phyloP scores from a whole-genome alignment of 2,888 invertebrate genomes.

The Stenurella melanura region DNA sequence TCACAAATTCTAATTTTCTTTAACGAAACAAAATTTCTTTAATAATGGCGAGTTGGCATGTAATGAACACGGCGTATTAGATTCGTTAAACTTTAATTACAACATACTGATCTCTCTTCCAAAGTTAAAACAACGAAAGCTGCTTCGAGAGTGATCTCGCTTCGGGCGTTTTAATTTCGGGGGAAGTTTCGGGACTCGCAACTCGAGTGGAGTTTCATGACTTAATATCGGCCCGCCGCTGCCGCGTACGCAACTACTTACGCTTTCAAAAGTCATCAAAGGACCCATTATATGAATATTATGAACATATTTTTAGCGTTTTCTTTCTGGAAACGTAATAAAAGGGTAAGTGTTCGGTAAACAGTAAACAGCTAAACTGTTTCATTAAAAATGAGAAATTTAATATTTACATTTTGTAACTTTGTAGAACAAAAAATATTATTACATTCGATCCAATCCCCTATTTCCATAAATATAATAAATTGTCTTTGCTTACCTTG shows the following conservation, averaged over 20 bases:
- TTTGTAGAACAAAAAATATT: background rate
- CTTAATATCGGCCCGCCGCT: conserved; percentile 38
- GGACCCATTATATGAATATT: conserved; percentile 29
- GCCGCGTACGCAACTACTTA: conserved; percentile 30
- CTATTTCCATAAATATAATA: no score
- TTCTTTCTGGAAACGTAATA: conserved; percentile 8
- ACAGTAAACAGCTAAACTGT: conserved; percentile 2
- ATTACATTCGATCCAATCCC: no score
- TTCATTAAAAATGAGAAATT: background rate
- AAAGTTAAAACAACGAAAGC: conserved; percentile 37
- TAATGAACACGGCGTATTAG: conserved; percentile 51
- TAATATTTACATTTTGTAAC: conserved; percentile 4
- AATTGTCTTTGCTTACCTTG: no score
- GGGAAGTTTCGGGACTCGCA: conserved; percentile 24
- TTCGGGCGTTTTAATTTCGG: conserved; percentile 31
- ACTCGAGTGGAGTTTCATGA: conserved; percentile 38
- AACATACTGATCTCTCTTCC: conserved; percentile 51
- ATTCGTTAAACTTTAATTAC: conserved; percentile 59
- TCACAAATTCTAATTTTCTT: conserved; percentile 54
- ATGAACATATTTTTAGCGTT: conserved; percentile 25
- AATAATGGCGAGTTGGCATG: conserved; percentile 54
- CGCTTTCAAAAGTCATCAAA: conserved; percentile 38
- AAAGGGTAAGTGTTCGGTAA: conserved; percentile 16
- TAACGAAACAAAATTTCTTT: conserved; percentile 53
- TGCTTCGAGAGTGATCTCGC: conserved; percentile 25